phyloP scores from a whole-genome alignment of 2,113 vertebrate genomes.

The Chrysemys picta region DNA sequence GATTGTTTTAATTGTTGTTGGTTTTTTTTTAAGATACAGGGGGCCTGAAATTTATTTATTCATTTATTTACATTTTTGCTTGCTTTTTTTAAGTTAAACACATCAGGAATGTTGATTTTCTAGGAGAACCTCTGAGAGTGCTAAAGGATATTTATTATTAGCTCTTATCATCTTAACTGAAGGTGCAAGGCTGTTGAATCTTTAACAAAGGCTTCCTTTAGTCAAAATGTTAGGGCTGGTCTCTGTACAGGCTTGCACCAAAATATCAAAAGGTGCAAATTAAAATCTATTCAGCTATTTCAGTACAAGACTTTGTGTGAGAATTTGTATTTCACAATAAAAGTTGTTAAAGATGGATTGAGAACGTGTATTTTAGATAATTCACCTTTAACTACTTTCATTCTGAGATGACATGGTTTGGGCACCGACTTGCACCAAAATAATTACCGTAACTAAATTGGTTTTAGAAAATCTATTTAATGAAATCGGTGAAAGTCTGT shows the following conservation, averaged over 20 bases:
- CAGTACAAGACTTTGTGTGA: accelerated
- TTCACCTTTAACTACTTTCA: not conserved
- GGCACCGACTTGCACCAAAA: constrained; percentile 17
- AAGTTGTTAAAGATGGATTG: not conserved
- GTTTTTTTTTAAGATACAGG: not conserved
- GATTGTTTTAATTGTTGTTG: not conserved
- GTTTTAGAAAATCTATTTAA: constrained; percentile 58
- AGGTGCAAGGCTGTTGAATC: not conserved
- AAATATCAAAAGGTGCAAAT: not conserved
- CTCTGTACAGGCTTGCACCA: not conserved
- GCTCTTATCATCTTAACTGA: not conserved
- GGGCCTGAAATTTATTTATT: not conserved
- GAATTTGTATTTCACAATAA: not conserved
- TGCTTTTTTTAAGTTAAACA: not conserved
- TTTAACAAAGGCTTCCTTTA: not conserved
- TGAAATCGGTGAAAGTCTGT: constrained; percentile 30
- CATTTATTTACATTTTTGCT: not conserved
- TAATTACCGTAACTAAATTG: constrained; percentile 6
- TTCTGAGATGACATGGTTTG: not conserved
- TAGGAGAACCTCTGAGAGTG: not conserved
- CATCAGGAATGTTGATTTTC: not conserved
- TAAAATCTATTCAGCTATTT: not conserved
- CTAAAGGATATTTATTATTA: not conserved
- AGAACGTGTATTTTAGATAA: not conserved
- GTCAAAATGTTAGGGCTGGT: not conserved